Percentiles rank a stretch among this genome's conserved stretches.
Evolutionary conservation across 1,140 invertebrate genomes (phyloP).

Genomic region (Hyposmocoma kahamanoa): DNA sequence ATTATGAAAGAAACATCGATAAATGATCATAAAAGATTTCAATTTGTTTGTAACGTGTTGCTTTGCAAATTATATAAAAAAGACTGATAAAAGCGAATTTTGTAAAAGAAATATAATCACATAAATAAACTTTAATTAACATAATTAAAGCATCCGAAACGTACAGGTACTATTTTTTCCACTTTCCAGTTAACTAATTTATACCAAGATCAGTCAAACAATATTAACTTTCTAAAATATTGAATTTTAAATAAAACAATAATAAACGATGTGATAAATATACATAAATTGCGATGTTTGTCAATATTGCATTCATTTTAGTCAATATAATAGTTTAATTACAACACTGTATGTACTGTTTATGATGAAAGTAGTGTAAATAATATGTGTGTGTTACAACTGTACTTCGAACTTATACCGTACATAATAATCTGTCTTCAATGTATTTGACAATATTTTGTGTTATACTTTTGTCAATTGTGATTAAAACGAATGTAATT

Average conservation of each 20-base stretch:
- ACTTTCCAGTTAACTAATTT: background rate
- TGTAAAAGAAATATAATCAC: conserved; percentile 37
- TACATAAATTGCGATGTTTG: background rate
- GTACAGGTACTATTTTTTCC: background rate
- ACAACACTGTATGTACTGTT: too few relatives aligned
- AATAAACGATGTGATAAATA: conserved; percentile 3
- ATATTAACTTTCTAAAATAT: too few relatives aligned
- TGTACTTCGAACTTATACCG: background rate
- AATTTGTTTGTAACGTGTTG: too few relatives aligned
- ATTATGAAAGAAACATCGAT: too few relatives aligned
- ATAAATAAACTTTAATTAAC: conserved; percentile 14
- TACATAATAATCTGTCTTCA: background rate
- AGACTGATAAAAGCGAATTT: conserved; percentile 72
- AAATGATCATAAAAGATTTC: too few relatives aligned
- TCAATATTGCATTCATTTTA: conserved; percentile 4
- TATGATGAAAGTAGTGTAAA: background rate
- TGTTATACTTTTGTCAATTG: background rate
- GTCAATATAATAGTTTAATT: too few relatives aligned
- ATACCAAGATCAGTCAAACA: too few relatives aligned
- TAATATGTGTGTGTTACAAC: conserved; percentile 1
- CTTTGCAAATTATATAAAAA: conserved; percentile 44
- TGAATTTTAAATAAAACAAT: background rate
- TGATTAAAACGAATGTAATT: too few relatives aligned
- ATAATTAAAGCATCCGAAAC: background rate
- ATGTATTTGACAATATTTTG: conserved; percentile 1